phyloP scores from a whole-genome alignment of 2,888 invertebrate genomes.

The Limnephilus auricula region DNA sequence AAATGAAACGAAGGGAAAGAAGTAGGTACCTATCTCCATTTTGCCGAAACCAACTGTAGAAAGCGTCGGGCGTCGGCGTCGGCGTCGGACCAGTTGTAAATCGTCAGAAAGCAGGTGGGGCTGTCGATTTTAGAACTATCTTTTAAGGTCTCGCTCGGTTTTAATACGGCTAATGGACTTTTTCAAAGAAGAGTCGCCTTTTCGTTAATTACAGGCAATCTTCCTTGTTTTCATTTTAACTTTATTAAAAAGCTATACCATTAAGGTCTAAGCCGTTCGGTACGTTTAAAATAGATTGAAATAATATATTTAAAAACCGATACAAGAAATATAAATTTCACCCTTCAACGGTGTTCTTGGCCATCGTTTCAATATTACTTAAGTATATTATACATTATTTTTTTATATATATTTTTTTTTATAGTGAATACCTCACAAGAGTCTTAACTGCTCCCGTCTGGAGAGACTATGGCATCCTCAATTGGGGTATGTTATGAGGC shows the following conservation, averaged over 20 bases:
- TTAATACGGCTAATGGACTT: constrained; percentile 26
- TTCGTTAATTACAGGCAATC: constrained; percentile 21
- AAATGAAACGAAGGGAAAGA: neutral
- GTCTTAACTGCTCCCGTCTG: no score
- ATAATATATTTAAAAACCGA: neutral
- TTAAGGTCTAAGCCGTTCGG: neutral
- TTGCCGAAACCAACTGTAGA: neutral
- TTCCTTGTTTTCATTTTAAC: neutral
- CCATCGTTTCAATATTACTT: no score
- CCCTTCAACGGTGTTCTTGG: no score
- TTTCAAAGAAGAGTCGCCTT: constrained; percentile 9
- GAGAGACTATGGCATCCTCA: no score
- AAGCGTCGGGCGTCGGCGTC: neutral
- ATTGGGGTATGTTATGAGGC: no score
- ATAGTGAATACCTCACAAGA: no score
- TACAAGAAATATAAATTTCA: neutral
- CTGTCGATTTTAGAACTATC: constrained; percentile 17
- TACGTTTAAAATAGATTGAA: neutral
- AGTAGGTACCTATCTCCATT: neutral
- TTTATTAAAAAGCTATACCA: neutral
- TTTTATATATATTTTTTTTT: no score
- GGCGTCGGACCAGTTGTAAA: constrained; percentile 6
- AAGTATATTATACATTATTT: no score
- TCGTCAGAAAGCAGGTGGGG: constrained; percentile 18
- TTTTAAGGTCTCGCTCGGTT: constrained; percentile 14